Base-by-base conservation (phyloP, 2,797 vertebrate species). In the Epinephelus coioides region DNA sequence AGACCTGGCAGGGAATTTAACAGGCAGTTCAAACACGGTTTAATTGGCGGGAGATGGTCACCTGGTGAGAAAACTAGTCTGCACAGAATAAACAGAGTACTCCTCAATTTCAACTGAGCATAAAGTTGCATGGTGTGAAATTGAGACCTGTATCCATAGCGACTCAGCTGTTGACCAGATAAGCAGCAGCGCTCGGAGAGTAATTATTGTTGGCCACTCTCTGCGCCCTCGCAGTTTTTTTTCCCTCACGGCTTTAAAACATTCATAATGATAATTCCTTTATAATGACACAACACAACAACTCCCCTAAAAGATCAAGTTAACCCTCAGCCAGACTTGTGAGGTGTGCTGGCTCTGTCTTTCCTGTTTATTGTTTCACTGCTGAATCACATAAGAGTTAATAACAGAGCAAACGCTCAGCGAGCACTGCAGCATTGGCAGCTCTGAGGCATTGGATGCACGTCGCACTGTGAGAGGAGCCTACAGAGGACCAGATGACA, bases 401-500 rank as follows among this genome's bases (percentile, higher is more conserved):
- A 78, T 85, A 49, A 73, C 27, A 65, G 53, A 66, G 73, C 71
- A 27, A 12, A 68, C 63, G 56, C 64, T 71, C 71, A 47, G 68
- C 81, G 54, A 66, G 82, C 66, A 59, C 66, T 74, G 83, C 73
- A 73, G 82, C 86, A 44, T 5, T 71, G 69, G 82, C 75, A 89
- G 86, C 84, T 69, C 72, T 57, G 64, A 82, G 77, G 73, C 81
- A 46, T 76, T 81, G 78, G 77, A 74, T 46, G 34, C 79, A 73
- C 75, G 54, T 49, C 47, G 67, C 79, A 76, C 60, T 65, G 76
- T 12, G 53, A 82, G 73, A 56, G 75, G 38, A 85, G 82, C 66
- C 83, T 55, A 82, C 79, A 86, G 70, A 84, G 78, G 79, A 87
- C 77, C 88, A 91, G 84, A 86, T 84, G 86, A 91, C 88, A 88